Evolutionary conservation across 2,888 invertebrate genomes (phyloP).

Genomic region (Heliconius hortense): DNA sequence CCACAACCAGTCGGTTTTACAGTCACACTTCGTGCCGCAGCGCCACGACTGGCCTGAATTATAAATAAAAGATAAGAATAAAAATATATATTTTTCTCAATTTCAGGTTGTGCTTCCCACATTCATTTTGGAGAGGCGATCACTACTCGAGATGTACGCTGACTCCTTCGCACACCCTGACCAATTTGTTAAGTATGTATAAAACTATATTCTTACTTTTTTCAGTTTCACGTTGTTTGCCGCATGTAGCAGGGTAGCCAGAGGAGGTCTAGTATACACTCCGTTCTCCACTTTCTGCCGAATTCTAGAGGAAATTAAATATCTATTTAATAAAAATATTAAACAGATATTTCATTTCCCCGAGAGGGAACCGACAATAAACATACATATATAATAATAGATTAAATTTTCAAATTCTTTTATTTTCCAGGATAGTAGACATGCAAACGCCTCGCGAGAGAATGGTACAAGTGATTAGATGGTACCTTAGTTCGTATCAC

Average conservation of each 20-base stretch:
- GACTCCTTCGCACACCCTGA: constrained; percentile 99
- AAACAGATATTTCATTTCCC: no score
- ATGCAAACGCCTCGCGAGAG: constrained; percentile 92
- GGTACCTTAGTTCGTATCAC: constrained; percentile 99
- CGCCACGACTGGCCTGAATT: no score
- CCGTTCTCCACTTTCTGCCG: no score
- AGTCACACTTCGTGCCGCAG: no score
- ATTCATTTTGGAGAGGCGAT: constrained; percentile 98
- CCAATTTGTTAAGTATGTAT: constrained; percentile 92
- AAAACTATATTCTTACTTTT: background rate
- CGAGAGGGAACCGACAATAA: no score
- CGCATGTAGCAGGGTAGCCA: no score
- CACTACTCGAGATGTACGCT: constrained; percentile 99
- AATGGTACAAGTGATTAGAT: constrained; percentile 96
- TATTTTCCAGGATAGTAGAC: constrained; percentile 91
- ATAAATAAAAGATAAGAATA: background rate
- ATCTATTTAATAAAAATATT: no score
- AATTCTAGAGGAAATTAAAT: no score
- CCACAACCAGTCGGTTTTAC: no score
- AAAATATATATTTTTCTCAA: background rate
- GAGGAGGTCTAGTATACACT: no score
- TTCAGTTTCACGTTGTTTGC: no score
- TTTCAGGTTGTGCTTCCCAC: constrained; percentile 94
- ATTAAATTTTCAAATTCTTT: background rate
- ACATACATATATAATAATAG: background rate